Percentiles rank a stretch among this genome's conserved stretches.
Conservation (phyloP, 2,797 vertebrate species). For the Sebastes kiyomatsui region DNA sequence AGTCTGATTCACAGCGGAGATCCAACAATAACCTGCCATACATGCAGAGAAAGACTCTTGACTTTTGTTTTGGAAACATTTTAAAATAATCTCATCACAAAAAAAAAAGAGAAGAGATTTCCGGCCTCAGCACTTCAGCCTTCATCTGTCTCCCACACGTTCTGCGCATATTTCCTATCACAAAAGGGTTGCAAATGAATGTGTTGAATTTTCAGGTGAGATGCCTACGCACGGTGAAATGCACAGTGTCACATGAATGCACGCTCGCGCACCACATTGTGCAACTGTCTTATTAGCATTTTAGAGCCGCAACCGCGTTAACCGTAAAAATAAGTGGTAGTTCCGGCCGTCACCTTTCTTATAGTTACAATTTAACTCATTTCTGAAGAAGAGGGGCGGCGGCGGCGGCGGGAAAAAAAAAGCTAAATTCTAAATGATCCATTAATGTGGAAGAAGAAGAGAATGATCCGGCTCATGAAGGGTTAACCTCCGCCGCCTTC, state of each 20-base stretch:
- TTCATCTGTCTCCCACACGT: background rate
- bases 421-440: background rate
- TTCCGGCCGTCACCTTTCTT: background rate
- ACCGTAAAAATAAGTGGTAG: background rate
- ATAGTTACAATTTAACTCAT: background rate
- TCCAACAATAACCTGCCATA: background rate
- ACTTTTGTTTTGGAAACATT: background rate
- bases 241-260: background rate
- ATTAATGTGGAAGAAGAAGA: background rate
- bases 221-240: background rate
- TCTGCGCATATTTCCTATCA: background rate
- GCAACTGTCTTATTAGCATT: background rate
- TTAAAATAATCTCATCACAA: background rate
- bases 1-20: background rate
- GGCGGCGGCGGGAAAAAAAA: no score
- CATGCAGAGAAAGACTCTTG: no score
- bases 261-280: background rate
- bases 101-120: background rate
- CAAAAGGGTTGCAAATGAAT: conserved; percentile 1
- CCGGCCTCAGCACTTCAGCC: background rate
- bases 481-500: conserved; percentile 27
- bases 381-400: background rate
- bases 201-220: background rate
- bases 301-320: background rate
- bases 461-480: background rate